A percentile compares a stretch with the other conserved stretches of the same genome.
These are phyloP conservation scores for Allolobophora icterica DNA, from an alignment of 2,888 invertebrate genomes.

Conservation along the genomic window DNA sequence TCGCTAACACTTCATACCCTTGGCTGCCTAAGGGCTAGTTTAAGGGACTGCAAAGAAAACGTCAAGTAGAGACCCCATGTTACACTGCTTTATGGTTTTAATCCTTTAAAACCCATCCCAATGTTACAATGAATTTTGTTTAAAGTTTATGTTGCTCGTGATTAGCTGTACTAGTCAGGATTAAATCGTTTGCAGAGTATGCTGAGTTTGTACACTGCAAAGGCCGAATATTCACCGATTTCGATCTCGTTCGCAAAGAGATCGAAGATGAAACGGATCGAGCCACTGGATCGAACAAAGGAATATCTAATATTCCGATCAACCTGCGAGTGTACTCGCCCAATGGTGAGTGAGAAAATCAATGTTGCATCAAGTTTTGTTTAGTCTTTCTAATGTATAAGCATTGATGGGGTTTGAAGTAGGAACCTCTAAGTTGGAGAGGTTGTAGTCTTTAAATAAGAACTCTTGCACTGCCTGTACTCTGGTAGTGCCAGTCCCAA, in stretches of 20 bases:
- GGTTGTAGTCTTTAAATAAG: no score
- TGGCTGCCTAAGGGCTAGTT: no score
- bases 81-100: background rate
- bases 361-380: background rate
- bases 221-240: conserved; percentile 94
- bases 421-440: no score
- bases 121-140: background rate
- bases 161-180: background rate
- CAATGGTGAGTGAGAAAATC: conserved; percentile 75
- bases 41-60: no score
- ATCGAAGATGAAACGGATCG: conserved; percentile 98
- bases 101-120: background rate
- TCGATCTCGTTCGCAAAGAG: conserved; percentile 89
- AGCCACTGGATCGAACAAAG: conserved; percentile 95
- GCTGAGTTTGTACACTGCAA: conserved; percentile 98
- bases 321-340: conserved; percentile 98
- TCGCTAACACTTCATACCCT: no score
- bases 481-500: no score
- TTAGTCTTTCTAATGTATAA: background rate
- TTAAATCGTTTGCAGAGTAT: conserved; percentile 74
- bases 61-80: background rate
- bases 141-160: background rate
- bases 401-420: no score
- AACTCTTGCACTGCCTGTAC: no score
- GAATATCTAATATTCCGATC: conserved; percentile 97